Evolutionary conservation across 1,140 invertebrate genomes (phyloP).

Genomic region (Lepidurus arcticus): DNA sequence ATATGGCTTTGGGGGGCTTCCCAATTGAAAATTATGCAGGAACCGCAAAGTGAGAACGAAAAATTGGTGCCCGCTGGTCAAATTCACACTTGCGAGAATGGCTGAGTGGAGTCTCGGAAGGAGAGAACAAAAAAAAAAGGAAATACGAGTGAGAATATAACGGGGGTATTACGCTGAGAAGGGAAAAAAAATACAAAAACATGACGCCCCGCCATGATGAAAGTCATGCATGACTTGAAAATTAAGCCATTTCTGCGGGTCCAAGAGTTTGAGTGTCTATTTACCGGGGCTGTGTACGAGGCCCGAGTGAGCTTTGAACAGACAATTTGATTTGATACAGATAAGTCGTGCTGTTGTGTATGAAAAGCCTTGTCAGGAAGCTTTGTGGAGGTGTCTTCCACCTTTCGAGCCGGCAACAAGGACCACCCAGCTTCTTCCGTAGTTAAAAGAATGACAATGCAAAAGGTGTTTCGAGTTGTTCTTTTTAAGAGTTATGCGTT

Average conservation of each 20-base stretch:
- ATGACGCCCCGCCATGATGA: slow-evolving; percentile 20
- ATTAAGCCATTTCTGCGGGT: slow-evolving; percentile 10
- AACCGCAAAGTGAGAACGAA: slow-evolving; percentile 14
- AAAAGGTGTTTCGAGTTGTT: background rate
- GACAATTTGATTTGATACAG: slow-evolving; percentile 22
- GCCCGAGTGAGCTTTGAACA: slow-evolving; percentile 4
- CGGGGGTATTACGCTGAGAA: background rate
- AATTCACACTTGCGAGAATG: slow-evolving; percentile 8
- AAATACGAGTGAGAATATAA: background rate
- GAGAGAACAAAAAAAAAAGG: background rate
- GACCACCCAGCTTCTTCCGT: slow-evolving; percentile 17
- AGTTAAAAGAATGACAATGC: slow-evolving; percentile 19
- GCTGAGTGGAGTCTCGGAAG: background rate
- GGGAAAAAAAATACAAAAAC: background rate
- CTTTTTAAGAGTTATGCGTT: too few relatives aligned
- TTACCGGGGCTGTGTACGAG: slow-evolving; percentile 10
- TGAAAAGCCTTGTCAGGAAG: slow-evolving; percentile 17
- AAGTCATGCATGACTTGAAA: slow-evolving; percentile 22
- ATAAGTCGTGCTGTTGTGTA: slow-evolving; percentile 21
- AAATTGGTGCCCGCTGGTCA: slow-evolving; percentile 9
- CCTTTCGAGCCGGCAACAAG: slow-evolving; percentile 4
- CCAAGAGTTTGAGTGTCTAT: background rate
- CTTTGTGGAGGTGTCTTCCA: slow-evolving; percentile 10
- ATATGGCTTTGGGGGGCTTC: slow-evolving; percentile 6
- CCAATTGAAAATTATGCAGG: slow-evolving; percentile 22